Conservation (phyloP, 2,797 vertebrate species). For the Lacerta viridis region DNA sequence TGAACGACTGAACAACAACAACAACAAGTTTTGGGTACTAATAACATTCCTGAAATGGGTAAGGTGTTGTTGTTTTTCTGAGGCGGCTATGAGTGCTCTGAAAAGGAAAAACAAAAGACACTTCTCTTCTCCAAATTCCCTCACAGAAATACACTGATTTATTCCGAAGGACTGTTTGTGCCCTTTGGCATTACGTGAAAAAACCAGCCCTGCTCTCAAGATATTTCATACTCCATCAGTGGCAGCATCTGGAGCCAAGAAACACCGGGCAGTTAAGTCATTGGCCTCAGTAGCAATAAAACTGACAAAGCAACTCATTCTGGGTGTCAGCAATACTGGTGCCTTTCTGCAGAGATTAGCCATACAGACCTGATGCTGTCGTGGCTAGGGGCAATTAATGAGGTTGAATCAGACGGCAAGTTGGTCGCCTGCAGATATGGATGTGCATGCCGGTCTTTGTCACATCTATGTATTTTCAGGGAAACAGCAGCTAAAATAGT, state of each 20-base stretch:
- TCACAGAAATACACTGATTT: not conserved
- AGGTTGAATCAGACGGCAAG: constrained; percentile 52
- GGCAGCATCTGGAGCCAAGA: constrained; percentile 23
- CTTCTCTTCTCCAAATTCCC: not conserved
- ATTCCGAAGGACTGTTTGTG: not conserved
- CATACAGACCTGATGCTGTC: constrained; percentile 6
- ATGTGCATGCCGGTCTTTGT: constrained; percentile 29
- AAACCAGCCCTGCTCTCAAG: constrained; percentile 25
- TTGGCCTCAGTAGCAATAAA: constrained; percentile 40
- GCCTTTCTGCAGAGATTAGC: constrained; percentile 52
- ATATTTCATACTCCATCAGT: constrained; percentile 35
- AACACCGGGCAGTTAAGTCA: constrained; percentile 36
- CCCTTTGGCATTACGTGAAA: constrained; percentile 25
- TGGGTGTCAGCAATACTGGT: constrained; percentile 22
- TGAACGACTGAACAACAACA: no score
- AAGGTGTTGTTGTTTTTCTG: not conserved
- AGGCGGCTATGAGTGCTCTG: not conserved
- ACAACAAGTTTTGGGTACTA: not conserved
- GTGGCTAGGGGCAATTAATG: constrained; percentile 44
- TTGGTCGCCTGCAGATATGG: constrained; percentile 42
- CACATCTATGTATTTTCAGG: constrained; percentile 44
- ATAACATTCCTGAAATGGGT: not conserved
- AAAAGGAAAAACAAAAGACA: not conserved
- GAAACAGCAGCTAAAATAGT: constrained; percentile 53
- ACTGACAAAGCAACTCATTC: constrained; percentile 43